Evolutionary conservation across 2,888 invertebrate species (phyloP), one percentile per base, ranked within the genome.

Genomic region (Meloe dianella): DNA sequence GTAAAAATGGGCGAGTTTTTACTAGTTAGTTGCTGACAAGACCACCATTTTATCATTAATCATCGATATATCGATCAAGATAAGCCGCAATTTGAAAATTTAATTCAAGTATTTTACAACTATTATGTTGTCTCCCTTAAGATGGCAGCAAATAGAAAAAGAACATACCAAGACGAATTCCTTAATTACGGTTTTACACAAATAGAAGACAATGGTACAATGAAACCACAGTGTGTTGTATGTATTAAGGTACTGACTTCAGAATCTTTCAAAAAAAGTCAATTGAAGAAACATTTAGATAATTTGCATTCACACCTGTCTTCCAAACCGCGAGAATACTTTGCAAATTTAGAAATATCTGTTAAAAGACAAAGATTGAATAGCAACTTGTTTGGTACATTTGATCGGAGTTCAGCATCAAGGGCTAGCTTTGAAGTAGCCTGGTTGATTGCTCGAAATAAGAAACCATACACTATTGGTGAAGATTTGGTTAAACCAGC

Each of bases 141-240:
- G 67, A 67, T 70, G 67, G 63, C 68, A 69, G 66, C 70, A 70
- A 70, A 68, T 70, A 70, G 68, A 70, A 70, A 67, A 67, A 65
- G 61, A 68, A 70, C 68, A 70, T 70, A 68, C 70, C 68, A 68
- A 66, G 68, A 70, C 65, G 68, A 70, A 65, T 68, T 70, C 67
- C 68, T 70, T 68, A 70, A 68, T 68, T 69, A 67, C 63, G 69
- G 69, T 69, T 71, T 71, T 72, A 67, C 69, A 71, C 68, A 71
- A 72, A 71, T 72, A 71, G 71, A 71, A 71, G 68, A 71, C 68
- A 71, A n/a, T n/a, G n/a, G n/a, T n/a, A n/a, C n/a, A n/a, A n/a
- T n/a, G n/a, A n/a, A n/a, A n/a, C n/a, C n/a, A 71, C 72, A 72
- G 64, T 71, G 69, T 69, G 72, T 72, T 71, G 72, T 72, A 71